These are phyloP conservation scores for Micrasema longulum DNA, from an alignment of 1,140 invertebrate genomes.

Conservation along the genomic window DNA sequence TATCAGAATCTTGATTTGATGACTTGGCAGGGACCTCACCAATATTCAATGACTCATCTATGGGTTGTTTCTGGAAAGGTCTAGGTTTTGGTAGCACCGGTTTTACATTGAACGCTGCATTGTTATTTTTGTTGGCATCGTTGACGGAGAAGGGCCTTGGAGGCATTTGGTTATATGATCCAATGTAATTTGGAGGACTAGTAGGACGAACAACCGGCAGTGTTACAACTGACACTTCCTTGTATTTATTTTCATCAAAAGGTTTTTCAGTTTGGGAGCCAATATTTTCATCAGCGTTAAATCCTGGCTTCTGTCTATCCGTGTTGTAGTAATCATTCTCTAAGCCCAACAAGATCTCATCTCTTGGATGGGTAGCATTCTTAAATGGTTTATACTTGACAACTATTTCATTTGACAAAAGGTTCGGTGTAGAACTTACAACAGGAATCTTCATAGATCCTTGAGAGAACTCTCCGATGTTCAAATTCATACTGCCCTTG, in stretches of 20 bases:
- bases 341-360: conserved; percentile 47
- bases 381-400: conserved; percentile 49
- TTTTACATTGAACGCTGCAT: conserved; percentile 10
- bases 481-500: conserved; percentile 47
- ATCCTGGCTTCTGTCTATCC: conserved; percentile 42
- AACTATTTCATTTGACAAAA: conserved; percentile 44
- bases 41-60: conserved; percentile 61
- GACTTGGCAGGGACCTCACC: conserved; percentile 58
- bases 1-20: conserved; percentile 17
- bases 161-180: conserved; percentile 56
- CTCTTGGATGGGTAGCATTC: conserved; percentile 32
- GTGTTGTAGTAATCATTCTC: conserved; percentile 48
- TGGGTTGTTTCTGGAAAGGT: conserved; percentile 48
- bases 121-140: conserved; percentile 45
- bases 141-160: conserved; percentile 65
- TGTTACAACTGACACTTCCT: conserved; percentile 51
- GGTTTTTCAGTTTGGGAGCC: conserved; percentile 68
- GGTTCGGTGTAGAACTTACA: conserved; percentile 55
- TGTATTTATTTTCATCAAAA: conserved; percentile 58
- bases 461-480: conserved; percentile 61
- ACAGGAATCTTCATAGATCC: conserved; percentile 65
- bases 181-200: conserved; percentile 38
- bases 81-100: conserved; percentile 24
- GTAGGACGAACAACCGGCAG: conserved; percentile 42
- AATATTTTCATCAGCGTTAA: conserved; percentile 58